Percentiles rank a stretch among this genome's conserved stretches.
Conservation (phyloP, 1,140 invertebrate genomes). For the Drosophila trapezifrons region DNA sequence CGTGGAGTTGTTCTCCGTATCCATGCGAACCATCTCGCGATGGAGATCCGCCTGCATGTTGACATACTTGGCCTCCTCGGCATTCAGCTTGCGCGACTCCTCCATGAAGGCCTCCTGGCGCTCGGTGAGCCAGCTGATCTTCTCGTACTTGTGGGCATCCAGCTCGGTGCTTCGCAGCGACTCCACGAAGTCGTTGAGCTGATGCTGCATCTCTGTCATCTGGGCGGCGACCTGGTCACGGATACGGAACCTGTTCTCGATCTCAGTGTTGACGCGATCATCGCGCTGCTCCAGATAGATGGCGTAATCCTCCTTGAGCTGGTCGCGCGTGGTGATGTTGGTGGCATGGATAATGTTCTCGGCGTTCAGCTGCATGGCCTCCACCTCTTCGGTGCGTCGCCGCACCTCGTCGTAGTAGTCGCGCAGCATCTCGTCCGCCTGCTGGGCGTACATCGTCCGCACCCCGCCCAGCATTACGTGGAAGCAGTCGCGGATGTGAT, state of each 20-base stretch:
- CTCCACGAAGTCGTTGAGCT: constrained; percentile 66
- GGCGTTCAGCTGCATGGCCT: constrained; percentile 57
- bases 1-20: constrained; percentile 58
- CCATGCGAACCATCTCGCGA: constrained; percentile 54
- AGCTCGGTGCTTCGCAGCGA: constrained; percentile 63
- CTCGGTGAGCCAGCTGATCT: constrained; percentile 64
- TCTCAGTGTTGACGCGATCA: constrained; percentile 66
- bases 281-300: constrained; percentile 74
- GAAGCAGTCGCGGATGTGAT: constrained; percentile 70
- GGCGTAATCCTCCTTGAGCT: constrained; percentile 59
- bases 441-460: constrained; percentile 57
- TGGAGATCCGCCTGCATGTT: constrained; percentile 45
- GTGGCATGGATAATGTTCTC: constrained; percentile 77
- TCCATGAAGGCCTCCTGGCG: constrained; percentile 64
- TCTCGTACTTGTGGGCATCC: constrained; percentile 72
- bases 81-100: constrained; percentile 61
- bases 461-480: constrained; percentile 51
- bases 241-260: constrained; percentile 65
- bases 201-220: constrained; percentile 63
- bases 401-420: constrained; percentile 73
- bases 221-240: constrained; percentile 62
- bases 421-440: constrained; percentile 65
- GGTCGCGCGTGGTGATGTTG: constrained; percentile 59
- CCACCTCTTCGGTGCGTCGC: constrained; percentile 56
- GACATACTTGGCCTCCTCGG: constrained; percentile 52